Percentiles rank a stretch among this genome's conserved stretches.
Conservation (phyloP, 2,113 vertebrate species). For the Propithecus coquereli region DNA sequence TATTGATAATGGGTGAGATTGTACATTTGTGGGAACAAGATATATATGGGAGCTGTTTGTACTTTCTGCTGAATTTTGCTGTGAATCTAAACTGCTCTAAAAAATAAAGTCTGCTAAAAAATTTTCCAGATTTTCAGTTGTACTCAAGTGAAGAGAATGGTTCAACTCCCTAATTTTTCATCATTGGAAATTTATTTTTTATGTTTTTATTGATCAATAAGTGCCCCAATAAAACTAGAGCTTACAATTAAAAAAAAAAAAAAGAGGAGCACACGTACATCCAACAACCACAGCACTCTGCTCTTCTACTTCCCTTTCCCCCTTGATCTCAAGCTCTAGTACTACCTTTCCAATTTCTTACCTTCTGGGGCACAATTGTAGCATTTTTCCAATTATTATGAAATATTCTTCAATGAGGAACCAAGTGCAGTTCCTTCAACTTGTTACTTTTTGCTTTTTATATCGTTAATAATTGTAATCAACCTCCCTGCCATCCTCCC, state of each 20-base stretch:
- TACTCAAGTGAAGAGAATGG: background rate
- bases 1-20: too few species aligned
- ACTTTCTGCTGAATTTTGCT: background rate
- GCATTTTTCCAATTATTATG: background rate
- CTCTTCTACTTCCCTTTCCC: background rate
- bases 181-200: background rate
- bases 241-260: background rate
- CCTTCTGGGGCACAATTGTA: background rate
- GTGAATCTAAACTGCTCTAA: background rate
- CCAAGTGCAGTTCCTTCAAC: background rate
- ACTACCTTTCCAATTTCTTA: background rate
- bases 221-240: background rate
- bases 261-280: background rate
- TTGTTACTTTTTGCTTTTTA: background rate
- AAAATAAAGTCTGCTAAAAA: background rate
- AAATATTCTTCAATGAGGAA: background rate
- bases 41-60: background rate
- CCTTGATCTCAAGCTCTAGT: background rate
- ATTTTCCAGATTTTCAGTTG: background rate
- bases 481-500: accelerated
- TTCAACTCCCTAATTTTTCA: background rate
- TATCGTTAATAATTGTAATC: background rate
- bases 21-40: background rate
- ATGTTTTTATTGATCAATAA: background rate
- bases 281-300: background rate